Conservation (phyloP, 2,113 vertebrate genomes). For the Paradisaea rubra region DNA sequence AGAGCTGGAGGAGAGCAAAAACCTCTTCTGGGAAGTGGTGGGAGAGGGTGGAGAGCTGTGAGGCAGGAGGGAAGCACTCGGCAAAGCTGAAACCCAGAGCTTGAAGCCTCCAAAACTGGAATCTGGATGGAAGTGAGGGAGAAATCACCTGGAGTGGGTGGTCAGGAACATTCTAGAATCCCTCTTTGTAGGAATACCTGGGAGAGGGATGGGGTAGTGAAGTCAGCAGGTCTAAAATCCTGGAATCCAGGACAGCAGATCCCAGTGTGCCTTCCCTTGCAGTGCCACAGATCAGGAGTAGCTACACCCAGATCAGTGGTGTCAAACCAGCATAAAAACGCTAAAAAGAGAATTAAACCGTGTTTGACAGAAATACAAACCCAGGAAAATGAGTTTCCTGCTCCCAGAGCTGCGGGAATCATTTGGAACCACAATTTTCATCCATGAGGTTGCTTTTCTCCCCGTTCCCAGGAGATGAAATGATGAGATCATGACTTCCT, state of each 20-base stretch:
- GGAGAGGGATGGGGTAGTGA: background rate
- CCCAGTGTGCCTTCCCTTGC: background rate
- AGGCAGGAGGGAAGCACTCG: background rate
- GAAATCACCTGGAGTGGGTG: background rate
- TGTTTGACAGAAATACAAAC: background rate
- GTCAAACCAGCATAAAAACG: background rate
- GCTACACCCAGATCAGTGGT: background rate
- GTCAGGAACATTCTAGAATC: background rate
- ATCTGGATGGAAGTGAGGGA: background rate
- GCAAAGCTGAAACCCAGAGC: background rate
- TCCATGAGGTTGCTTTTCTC: background rate
- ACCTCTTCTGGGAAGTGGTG: background rate
- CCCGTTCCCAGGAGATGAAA: background rate
- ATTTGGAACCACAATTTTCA: background rate
- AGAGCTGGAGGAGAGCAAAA: background rate
- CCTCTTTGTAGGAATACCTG: background rate
- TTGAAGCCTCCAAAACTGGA: background rate
- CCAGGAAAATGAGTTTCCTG: background rate
- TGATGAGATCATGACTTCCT: conserved; percentile 11
- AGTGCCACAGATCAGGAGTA: background rate
- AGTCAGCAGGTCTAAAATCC: background rate
- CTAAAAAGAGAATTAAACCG: background rate
- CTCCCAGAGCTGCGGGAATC: background rate
- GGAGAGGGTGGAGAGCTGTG: background rate
- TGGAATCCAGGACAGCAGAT: background rate